phyloP scores from a whole-genome alignment of 2,888 invertebrate genomes.

The Orthonevra nobilis region DNA sequence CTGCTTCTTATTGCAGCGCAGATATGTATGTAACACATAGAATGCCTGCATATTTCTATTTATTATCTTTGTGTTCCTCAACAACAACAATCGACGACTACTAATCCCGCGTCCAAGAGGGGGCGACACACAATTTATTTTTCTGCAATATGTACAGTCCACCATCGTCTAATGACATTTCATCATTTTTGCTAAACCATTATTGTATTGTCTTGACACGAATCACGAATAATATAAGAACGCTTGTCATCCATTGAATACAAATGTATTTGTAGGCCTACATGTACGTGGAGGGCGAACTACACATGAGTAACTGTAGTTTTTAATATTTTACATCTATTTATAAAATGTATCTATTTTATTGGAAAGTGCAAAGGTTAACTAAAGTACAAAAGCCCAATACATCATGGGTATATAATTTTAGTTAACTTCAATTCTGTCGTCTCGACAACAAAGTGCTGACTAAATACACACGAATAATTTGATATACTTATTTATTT shows the following conservation, averaged over 20 bases:
- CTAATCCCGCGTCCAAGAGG: constrained; percentile 18
- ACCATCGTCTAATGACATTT: constrained; percentile 50
- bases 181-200: constrained; percentile 38
- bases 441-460: constrained; percentile 5
- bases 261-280: constrained; percentile 51
- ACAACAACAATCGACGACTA: too few relatives aligned
- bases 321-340: constrained; percentile 40
- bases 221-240: constrained; percentile 19
- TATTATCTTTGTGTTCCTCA: not conserved
- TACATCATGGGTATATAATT: constrained; percentile 29
- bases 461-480: constrained; percentile 26
- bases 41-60: not conserved
- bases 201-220: constrained; percentile 41
- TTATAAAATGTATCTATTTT: constrained; percentile 2
- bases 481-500: not conserved
- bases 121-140: constrained; percentile 10
- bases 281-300: constrained; percentile 11
- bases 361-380: constrained; percentile 59
- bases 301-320: constrained; percentile 15
- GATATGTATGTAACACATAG: constrained; percentile 40
- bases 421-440: constrained; percentile 21
- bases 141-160: constrained; percentile 58
- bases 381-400: constrained; percentile 44
- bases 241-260: constrained; percentile 26
- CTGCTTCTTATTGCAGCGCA: constrained; percentile 44